Evolutionary conservation across 1,140 invertebrate species (phyloP), one percentile per base, ranked within the genome.

Genomic region (Lepeophtheirus salmonis): DNA sequence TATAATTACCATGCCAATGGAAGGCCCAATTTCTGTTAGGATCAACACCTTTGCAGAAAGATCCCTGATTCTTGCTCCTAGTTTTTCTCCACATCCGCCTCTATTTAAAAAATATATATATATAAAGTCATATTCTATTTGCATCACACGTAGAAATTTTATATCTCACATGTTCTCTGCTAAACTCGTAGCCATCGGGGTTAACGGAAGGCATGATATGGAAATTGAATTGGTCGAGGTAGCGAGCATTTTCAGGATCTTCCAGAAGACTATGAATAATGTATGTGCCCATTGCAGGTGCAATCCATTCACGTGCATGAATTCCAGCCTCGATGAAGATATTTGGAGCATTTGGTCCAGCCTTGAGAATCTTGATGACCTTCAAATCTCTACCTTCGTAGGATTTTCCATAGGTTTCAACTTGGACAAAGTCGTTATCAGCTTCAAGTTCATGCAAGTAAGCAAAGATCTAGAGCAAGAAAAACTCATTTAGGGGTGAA

Each of bases 301-400:
- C 80, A 63, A 94, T 89, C 89, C 89, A 95, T 73, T 95, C 89
- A 23, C 89, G 72, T 0, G 87, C 88, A 67, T 94, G 89, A 16
- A 61, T 61, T 12, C 59, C 62, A 20, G 60, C 63, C 24, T 63
- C 63, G 17, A 63, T 63, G 52, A 62, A 63, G 25, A 63, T 56
- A 1, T 55, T 62, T 16, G 63, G 63, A 21, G 52, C 51, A 25
- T 12, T 16, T 3, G 58, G 14, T 14, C 53, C 60, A 13, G 24
- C 63, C 12, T 63, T 63, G 10, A 63, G 61, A 2, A 83, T 70
- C 64, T 72, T 76, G 1, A 82, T 52, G 1, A 72, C 76, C 54
- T 71, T 71, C 62, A 82, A 77, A 20, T 77, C 72, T 20, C 78
- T 70, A 0, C 74, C 74, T 71, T 83, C 78, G 64, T 70, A 74